Evolutionary conservation across 2,113 vertebrate genomes (phyloP).

Genomic region (Macroglossus sobrinus): DNA sequence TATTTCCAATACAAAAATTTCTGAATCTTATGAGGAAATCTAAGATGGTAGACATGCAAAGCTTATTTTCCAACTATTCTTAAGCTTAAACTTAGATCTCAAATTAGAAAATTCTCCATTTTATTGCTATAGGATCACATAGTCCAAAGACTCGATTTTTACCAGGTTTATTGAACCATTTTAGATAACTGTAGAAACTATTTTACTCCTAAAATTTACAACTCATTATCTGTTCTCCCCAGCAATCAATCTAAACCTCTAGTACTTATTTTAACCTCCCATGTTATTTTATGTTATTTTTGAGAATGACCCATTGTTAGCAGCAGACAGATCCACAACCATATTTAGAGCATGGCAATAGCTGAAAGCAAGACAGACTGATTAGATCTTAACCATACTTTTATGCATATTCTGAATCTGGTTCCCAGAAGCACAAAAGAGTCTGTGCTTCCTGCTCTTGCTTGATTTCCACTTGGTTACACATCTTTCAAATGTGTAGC

Average conservation of each 20-base stretch:
- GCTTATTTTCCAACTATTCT: neutral
- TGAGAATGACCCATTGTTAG: neutral
- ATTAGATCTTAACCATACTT: neutral
- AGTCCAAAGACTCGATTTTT: neutral
- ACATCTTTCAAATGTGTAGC: neutral
- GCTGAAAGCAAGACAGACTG: neutral
- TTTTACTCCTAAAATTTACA: neutral
- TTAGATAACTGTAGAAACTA: neutral
- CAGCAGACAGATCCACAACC: neutral
- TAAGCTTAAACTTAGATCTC: neutral
- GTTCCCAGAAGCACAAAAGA: neutral
- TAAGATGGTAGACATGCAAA: neutral
- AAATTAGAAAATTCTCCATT: neutral
- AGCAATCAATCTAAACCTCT: neutral
- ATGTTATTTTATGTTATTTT: neutral
- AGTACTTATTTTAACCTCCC: neutral
- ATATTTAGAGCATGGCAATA: neutral
- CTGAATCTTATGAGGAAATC: neutral
- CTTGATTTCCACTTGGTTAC: neutral
- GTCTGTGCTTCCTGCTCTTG: neutral
- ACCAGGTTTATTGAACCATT: neutral
- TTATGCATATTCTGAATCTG: neutral
- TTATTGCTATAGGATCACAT: neutral
- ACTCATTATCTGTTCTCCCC: neutral
- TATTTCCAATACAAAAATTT: constrained; percentile 1